Conservation (phyloP, 2,888 invertebrate genomes). For the Nebria brevicollis region DNA sequence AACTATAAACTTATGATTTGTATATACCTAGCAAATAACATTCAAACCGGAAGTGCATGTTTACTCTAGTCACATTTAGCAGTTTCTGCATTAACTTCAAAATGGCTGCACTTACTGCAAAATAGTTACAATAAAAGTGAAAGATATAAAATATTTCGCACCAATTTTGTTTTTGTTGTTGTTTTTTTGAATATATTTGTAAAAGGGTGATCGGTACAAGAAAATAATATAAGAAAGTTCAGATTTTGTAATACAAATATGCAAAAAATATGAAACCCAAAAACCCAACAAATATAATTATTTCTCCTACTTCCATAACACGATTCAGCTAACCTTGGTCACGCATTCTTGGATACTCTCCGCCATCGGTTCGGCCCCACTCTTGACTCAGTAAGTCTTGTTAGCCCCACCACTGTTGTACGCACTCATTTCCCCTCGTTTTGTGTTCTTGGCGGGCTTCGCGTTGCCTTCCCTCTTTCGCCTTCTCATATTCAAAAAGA, state of each 20-base stretch:
- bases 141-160: too few relatives aligned
- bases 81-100: too few relatives aligned
- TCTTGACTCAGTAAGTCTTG: neutral
- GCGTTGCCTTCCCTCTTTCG: slow-evolving; percentile 22
- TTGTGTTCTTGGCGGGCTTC: slow-evolving; percentile 27
- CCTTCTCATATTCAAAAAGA: slow-evolving; percentile 10
- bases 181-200: too few relatives aligned
- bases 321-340: slow-evolving; percentile 19
- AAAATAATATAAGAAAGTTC: neutral
- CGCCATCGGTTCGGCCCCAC: neutral
- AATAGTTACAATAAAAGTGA: too few relatives aligned
- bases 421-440: slow-evolving; percentile 12
- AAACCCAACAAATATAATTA: neutral
- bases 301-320: neutral
- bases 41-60: too few relatives aligned
- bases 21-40: too few relatives aligned
- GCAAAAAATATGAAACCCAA: neutral
- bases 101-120: too few relatives aligned
- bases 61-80: too few relatives aligned
- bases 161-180: too few relatives aligned
- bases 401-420: slow-evolving; percentile 10
- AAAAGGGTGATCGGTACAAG: too few relatives aligned
- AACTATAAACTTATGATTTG: too few relatives aligned
- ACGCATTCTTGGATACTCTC: slow-evolving; percentile 13
- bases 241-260: neutral